A percentile compares a stretch with the other conserved stretches of the same genome.
Conservation (phyloP, 2,888 invertebrate genomes). For the Lasioglossum marginatum region DNA sequence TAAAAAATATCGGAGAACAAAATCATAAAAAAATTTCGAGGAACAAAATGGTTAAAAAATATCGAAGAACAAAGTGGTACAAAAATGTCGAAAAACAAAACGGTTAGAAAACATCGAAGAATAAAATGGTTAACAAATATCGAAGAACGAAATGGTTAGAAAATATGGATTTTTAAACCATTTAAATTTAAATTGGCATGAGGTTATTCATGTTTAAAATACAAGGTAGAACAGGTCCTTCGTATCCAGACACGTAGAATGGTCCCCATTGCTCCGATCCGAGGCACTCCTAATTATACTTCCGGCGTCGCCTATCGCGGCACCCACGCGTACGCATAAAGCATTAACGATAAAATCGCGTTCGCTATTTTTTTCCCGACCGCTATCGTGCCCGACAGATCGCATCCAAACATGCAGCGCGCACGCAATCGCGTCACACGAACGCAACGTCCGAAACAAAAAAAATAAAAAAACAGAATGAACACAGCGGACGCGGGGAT, state of each 20-base stretch:
- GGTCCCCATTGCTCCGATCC: not conserved
- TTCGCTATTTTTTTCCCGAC: conserved; percentile 29
- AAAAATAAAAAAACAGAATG: not conserved
- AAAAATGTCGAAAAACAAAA: too few species aligned
- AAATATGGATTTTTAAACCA: too few species aligned
- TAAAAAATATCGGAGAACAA: too few species aligned
- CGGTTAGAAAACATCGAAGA: too few species aligned
- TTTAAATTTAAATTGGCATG: too few species aligned
- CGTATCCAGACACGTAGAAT: not conserved
- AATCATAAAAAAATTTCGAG: too few species aligned
- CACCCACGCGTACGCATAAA: conserved; percentile 24
- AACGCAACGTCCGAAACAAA: conserved; percentile 13
- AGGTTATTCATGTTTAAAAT: too few species aligned
- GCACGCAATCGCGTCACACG: conserved; percentile 24
- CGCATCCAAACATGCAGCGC: not conserved
- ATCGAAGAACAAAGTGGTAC: too few species aligned
- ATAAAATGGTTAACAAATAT: too few species aligned
- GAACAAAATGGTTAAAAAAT: too few species aligned
- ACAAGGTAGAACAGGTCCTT: not conserved
- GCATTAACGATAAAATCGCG: conserved; percentile 44
- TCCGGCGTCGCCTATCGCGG: conserved; percentile 15
- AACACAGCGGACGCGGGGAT: not conserved
- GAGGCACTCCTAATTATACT: conserved; percentile 35
- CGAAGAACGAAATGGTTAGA: too few species aligned
- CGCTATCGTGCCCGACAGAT: conserved; percentile 21